A percentile compares a stretch with the other conserved stretches of the same genome.
These are phyloP conservation scores for Pseudococcus jackbeardsleyi DNA, from an alignment of 2,888 invertebrate genomes.

Conservation along the genomic window DNA sequence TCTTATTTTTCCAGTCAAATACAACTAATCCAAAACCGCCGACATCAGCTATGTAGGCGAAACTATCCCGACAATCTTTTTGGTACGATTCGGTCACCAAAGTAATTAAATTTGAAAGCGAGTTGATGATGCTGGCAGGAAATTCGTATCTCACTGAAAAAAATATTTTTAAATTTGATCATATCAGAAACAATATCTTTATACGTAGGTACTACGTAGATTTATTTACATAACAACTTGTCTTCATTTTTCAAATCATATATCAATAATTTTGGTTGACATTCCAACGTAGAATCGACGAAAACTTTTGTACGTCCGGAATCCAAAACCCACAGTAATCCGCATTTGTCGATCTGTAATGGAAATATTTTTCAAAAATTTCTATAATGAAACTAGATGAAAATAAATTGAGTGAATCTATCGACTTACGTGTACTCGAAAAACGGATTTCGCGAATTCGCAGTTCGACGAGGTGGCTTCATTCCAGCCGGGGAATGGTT, in stretches of 20 bases:
- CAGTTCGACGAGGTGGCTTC: neutral
- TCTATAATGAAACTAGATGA: no score
- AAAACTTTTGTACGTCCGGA: constrained; percentile 78
- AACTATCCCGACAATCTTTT: constrained; percentile 74
- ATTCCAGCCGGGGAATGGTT: no score
- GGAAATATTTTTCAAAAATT: no score
- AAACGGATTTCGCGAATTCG: constrained; percentile 50
- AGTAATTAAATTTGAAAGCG: constrained; percentile 69
- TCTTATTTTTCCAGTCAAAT: constrained; percentile 74
- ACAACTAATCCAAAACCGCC: constrained; percentile 73
- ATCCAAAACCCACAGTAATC: constrained; percentile 84
- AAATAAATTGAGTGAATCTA: neutral
- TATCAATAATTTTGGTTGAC: constrained; percentile 78
- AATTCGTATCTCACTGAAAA: constrained; percentile 67
- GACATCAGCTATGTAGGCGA: constrained; percentile 78
- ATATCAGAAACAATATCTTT: no score
- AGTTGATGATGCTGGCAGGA: constrained; percentile 63
- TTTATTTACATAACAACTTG: neutral
- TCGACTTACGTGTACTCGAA: constrained; percentile 50
- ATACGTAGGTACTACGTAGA: no score
- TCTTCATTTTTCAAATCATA: constrained; percentile 77
- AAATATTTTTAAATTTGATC: neutral
- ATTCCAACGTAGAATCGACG: constrained; percentile 71
- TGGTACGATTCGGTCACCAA: constrained; percentile 76
- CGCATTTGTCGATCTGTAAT: constrained; percentile 76